Conservation (phyloP, 2,797 vertebrate species). For the Danio kyathit region DNA sequence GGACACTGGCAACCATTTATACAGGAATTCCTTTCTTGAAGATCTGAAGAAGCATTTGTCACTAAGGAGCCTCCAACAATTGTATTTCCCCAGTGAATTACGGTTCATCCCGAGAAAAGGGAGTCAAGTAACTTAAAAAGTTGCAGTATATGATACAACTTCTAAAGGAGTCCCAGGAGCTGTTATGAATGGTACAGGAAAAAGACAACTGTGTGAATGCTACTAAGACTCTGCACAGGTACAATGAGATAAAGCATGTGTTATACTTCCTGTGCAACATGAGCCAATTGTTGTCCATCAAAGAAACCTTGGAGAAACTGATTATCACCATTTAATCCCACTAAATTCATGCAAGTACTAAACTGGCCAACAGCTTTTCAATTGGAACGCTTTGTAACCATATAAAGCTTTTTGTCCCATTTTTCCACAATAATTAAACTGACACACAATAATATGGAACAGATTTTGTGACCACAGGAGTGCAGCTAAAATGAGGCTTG, state of each 20-base stretch:
- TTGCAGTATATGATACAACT: constrained; percentile 48
- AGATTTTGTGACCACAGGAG: constrained; percentile 38
- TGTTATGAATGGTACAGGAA: constrained; percentile 26
- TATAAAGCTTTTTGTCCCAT: constrained; percentile 12
- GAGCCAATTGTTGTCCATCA: constrained; percentile 17
- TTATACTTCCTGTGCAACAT: constrained; percentile 26
- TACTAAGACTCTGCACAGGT: not conserved
- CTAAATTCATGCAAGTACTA: constrained; percentile 11
- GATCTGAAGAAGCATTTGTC: not conserved
- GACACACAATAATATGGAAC: constrained; percentile 34
- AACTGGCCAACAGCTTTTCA: constrained; percentile 10
- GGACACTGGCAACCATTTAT: not conserved
- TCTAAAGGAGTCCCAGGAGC: constrained; percentile 38
- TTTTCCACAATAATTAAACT: constrained; percentile 33
- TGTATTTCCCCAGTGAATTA: constrained; percentile 20
- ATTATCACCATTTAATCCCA: not conserved
- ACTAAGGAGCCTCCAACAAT: constrained; percentile 15
- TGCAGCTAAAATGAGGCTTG: constrained; percentile 26
- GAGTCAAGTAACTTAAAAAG: constrained; percentile 9
- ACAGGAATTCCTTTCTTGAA: not conserved
- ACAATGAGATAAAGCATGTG: constrained; percentile 35
- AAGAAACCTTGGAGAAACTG: not conserved
- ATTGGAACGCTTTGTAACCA: not conserved
- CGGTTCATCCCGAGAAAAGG: constrained; percentile 24
- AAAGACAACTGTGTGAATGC: constrained; percentile 30